Evolutionary conservation across 1,140 invertebrate genomes (phyloP).

Genomic region (Bacillus rossius): DNA sequence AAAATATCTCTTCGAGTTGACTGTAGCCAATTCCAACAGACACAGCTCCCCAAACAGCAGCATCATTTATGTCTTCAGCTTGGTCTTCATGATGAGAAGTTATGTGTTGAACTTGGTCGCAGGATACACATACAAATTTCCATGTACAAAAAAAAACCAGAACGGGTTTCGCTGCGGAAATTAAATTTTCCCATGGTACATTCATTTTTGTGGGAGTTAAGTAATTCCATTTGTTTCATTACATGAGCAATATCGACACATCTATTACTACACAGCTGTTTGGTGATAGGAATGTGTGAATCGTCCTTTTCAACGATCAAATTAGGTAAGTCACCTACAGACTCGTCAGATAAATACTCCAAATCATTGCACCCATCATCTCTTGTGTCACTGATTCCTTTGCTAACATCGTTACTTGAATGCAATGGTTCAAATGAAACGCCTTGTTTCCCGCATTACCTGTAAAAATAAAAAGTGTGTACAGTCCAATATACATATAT

Average conservation of each 20-base stretch:
- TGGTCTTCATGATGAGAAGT: not conserved
- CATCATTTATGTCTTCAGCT: not conserved
- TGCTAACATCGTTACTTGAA: no score
- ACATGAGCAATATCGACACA: not conserved
- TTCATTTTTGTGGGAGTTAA: not conserved
- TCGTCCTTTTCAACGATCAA: no score
- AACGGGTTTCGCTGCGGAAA: not conserved
- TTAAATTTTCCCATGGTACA: not conserved
- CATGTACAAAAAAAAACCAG: not conserved
- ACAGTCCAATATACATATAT: no score
- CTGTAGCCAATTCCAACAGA: not conserved
- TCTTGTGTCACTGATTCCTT: no score
- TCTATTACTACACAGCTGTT: not conserved
- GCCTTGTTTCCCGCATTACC: no score
- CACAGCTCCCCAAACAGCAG: not conserved
- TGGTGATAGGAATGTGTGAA: not conserved
- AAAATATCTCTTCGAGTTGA: not conserved
- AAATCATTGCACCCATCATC: no score
- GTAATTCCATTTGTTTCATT: not conserved
- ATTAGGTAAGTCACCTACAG: no score
- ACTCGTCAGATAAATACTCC: no score
- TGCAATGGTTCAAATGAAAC: no score
- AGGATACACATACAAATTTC: not conserved
- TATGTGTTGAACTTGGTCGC: not conserved
- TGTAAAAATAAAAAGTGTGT: no score